Conservation (phyloP, 2,888 invertebrate species). For the Athalia circularis region DNA sequence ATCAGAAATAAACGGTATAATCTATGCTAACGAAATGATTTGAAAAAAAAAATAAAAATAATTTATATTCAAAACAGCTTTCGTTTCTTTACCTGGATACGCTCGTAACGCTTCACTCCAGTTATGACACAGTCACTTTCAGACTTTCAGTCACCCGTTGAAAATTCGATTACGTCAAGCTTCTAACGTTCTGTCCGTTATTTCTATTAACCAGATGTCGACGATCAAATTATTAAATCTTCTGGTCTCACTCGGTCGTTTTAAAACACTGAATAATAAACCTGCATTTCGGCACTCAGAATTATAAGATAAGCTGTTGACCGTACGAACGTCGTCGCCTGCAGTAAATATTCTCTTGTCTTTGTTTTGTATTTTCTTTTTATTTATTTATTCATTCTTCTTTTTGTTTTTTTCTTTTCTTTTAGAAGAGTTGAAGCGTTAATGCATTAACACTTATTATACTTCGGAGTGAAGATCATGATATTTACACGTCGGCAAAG, state of each 20-base stretch:
- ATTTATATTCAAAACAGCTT: too few species aligned
- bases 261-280: too few species aligned
- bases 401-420: background rate
- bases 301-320: too few species aligned
- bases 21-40: background rate
- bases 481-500: slow-evolving; percentile 54
- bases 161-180: too few species aligned
- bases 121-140: background rate
- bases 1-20: background rate
- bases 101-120: background rate
- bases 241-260: too few species aligned
- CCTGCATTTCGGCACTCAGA: too few species aligned
- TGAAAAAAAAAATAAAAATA: background rate
- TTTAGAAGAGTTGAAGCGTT: background rate
- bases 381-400: background rate
- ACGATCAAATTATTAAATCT: too few species aligned
- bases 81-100: background rate
- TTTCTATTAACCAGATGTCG: too few species aligned
- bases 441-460: slow-evolving; percentile 57
- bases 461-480: slow-evolving; percentile 11
- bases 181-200: too few species aligned
- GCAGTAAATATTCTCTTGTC: background rate
- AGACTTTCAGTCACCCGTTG: background rate
- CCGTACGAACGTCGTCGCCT: background rate
- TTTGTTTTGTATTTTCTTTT: too few species aligned